Percentiles rank a stretch among this genome's conserved stretches.
These are phyloP conservation scores for Bimastos eiseni DNA, from an alignment of 2,888 invertebrate species.

Conservation along the genomic window DNA sequence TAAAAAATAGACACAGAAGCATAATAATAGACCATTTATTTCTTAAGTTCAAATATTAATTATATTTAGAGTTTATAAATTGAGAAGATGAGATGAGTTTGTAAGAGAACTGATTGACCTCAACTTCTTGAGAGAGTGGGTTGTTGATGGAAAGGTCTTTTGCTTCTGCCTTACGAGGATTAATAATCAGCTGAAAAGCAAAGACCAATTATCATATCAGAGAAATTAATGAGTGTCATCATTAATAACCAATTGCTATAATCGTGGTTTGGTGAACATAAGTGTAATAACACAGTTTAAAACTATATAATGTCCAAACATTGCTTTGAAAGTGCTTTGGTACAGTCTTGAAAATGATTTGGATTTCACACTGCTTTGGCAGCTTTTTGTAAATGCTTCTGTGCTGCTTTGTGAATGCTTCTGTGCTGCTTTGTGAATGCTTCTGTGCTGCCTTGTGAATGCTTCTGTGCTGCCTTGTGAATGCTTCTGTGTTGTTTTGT, in stretches of 20 bases:
- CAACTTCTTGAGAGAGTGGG: slow-evolving; percentile 76
- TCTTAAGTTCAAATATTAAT: not conserved
- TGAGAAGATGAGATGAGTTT: not conserved
- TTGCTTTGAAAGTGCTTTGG: no score
- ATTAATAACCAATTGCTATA: not conserved
- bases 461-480: no score
- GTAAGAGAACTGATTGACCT: slow-evolving; percentile 65
- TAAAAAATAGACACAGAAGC: not conserved
- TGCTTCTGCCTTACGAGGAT: slow-evolving; percentile 55
- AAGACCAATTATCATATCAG: not conserved
- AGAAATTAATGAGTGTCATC: not conserved
- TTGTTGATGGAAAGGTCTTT: slow-evolving; percentile 67
- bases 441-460: no score
- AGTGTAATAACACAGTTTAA: no score
- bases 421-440: no score
- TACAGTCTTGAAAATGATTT: no score
- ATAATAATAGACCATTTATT: not conserved
- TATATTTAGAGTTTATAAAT: not conserved
- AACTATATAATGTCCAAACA: no score
- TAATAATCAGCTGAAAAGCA: slow-evolving; percentile 54
- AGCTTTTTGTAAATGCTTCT: no score
- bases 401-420: no score
- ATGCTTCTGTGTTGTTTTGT: no score
- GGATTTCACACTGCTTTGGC: no score
- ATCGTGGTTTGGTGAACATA: not conserved